Conservation (phyloP, 2,888 invertebrate genomes). For the Apantesis nais region DNA sequence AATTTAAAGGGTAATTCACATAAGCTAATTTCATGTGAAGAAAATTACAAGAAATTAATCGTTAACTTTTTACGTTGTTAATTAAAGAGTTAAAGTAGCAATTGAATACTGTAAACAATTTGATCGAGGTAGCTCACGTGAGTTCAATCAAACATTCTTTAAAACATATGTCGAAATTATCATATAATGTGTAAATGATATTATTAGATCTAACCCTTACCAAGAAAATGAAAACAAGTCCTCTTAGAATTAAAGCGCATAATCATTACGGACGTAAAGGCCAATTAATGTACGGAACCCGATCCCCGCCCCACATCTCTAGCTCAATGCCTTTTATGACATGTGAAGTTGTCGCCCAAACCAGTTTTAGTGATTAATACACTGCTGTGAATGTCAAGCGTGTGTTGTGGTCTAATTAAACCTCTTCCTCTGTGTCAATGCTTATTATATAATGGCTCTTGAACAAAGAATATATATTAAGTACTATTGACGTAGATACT, state of each 20-base stretch:
- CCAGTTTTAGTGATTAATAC: conserved; percentile 72
- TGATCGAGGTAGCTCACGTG: too few relatives aligned
- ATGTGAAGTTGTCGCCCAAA: conserved; percentile 61
- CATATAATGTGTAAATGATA: background rate
- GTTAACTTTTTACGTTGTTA: background rate
- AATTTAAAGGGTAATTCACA: too few relatives aligned
- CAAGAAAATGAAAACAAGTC: background rate
- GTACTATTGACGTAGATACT: conserved; percentile 20
- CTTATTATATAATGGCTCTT: conserved; percentile 37
- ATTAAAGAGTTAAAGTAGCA: too few relatives aligned
- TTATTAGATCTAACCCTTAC: background rate
- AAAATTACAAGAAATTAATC: background rate
- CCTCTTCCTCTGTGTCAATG: conserved; percentile 61
- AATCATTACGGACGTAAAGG: conserved; percentile 7
- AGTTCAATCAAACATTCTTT: background rate
- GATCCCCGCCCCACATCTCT: background rate
- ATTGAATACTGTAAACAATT: background rate
- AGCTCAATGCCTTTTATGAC: conserved; percentile 41
- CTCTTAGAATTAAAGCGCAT: conserved; percentile 19
- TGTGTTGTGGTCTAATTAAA: conserved; percentile 69
- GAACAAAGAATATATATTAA: conserved; percentile 41
- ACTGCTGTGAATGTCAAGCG: conserved; percentile 68
- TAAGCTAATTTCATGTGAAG: background rate
- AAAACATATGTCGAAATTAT: background rate
- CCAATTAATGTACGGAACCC: conserved; percentile 36